Conservation (phyloP, 2,113 vertebrate genomes). For the Leucoraja erinaceus region DNA sequence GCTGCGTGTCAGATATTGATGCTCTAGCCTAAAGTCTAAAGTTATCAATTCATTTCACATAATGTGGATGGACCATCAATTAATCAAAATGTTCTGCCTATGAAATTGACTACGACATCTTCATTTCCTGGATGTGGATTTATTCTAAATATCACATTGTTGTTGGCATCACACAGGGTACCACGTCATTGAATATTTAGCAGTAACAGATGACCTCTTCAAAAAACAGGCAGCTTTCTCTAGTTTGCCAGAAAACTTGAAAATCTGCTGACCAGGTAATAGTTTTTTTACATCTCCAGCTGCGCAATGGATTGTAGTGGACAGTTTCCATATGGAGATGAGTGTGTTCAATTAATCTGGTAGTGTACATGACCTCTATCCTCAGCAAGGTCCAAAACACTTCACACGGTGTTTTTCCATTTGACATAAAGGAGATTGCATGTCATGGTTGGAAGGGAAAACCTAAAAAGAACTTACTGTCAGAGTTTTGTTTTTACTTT, state of each 20-base stretch:
- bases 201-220: not conserved
- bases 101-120: slow-evolving; percentile 19
- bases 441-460: not conserved
- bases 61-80: not conserved
- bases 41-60: not conserved
- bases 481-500: not conserved
- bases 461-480: not conserved
- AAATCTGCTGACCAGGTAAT: not conserved
- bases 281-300: not conserved
- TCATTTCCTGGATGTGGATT: not conserved
- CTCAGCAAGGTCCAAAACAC: not conserved
- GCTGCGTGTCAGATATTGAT: not conserved
- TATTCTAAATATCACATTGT: not conserved
- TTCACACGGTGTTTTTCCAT: not conserved
- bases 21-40: not conserved
- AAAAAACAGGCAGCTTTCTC: not conserved
- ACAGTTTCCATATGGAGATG: not conserved
- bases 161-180: not conserved
- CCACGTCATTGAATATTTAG: not conserved
- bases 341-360: not conserved
- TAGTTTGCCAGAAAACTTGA: not conserved
- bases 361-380: not conserved
- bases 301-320: no score
- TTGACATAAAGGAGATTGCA: not conserved
- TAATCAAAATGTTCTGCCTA: not conserved